Conservation (phyloP, 2,797 vertebrate genomes). For the Anguilla anguilla region DNA sequence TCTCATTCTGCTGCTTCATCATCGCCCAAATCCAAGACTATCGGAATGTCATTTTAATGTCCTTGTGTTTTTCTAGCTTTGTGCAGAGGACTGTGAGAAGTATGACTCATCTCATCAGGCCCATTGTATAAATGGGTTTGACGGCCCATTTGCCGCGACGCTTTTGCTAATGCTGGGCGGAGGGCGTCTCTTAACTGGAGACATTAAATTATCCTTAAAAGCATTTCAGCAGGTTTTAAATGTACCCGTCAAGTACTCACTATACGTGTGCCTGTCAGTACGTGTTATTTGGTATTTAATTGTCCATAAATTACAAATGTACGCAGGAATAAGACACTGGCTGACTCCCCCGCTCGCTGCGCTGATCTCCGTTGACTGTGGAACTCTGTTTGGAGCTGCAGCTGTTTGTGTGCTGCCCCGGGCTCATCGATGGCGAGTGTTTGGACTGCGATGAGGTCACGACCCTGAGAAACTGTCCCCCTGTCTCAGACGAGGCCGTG, state of each 20-base stretch:
- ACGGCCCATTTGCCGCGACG: neutral
- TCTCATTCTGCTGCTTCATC: neutral
- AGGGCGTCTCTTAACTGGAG: neutral
- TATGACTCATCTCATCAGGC: neutral
- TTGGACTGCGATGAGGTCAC: constrained; percentile 48
- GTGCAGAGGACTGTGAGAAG: neutral
- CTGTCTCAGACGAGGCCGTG: constrained; percentile 50
- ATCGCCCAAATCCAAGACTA: neutral
- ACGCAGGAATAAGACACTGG: neutral
- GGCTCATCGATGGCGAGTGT: constrained; percentile 46
- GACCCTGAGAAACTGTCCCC: constrained; percentile 46
- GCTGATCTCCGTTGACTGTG: neutral
- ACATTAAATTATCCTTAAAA: constrained; percentile 20
- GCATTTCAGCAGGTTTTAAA: neutral
- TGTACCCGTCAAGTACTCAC: neutral
- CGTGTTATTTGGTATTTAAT: constrained; percentile 15
- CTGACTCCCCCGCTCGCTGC: neutral
- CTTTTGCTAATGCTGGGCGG: neutral
- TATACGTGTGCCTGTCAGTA: neutral
- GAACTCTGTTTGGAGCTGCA: neutral
- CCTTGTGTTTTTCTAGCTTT: neutral
- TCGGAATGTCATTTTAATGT: constrained; percentile 4
- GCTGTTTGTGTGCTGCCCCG: neutral
- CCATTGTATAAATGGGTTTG: constrained; percentile 10
- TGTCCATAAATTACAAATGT: neutral